These are phyloP conservation scores for Diprion similis DNA, from an alignment of 1,140 invertebrate species.

Conservation along the genomic window DNA sequence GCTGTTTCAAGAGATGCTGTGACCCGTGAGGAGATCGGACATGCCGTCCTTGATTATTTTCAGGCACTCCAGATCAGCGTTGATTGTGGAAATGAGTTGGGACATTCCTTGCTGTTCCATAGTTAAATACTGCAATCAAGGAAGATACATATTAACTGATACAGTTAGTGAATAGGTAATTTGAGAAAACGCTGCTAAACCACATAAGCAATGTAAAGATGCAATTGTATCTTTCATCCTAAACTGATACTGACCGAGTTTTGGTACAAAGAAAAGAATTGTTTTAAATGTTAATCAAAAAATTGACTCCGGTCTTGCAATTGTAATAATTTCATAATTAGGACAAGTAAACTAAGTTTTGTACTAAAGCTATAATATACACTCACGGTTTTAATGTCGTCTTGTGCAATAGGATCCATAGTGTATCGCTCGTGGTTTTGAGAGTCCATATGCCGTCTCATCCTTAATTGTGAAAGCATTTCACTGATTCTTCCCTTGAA, in stretches of 20 bases:
- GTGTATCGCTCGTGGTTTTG: conserved; percentile 64
- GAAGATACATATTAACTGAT: conserved; percentile 21
- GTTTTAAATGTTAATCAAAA: too few species aligned
- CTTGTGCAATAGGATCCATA: conserved; percentile 69
- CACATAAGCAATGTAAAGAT: conserved; percentile 6
- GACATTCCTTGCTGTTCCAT: conserved; percentile 87
- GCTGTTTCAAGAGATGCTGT: conserved; percentile 40
- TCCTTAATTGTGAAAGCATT: conserved; percentile 84
- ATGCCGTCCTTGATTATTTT: conserved; percentile 84
- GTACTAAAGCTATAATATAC: not conserved
- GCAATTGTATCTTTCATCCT: too few species aligned
- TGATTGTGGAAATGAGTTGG: conserved; percentile 81
- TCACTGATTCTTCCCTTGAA: conserved; percentile 93
- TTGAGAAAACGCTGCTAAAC: too few species aligned
- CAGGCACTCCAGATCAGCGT: conserved; percentile 76
- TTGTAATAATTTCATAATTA: not conserved
- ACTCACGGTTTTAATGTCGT: conserved; percentile 70
- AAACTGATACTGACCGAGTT: too few species aligned
- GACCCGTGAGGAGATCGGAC: conserved; percentile 57
- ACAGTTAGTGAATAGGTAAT: conserved; percentile 11
- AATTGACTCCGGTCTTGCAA: too few species aligned
- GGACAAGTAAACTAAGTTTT: not conserved
- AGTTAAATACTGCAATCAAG: conserved; percentile 70
- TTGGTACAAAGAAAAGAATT: too few species aligned
- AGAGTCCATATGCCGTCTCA: conserved; percentile 71